A percentile compares a stretch with the other conserved stretches of the same genome.
Evolutionary conservation across 2,888 invertebrate genomes (phyloP).

Genomic region (Rhyacophila evoluta): DNA sequence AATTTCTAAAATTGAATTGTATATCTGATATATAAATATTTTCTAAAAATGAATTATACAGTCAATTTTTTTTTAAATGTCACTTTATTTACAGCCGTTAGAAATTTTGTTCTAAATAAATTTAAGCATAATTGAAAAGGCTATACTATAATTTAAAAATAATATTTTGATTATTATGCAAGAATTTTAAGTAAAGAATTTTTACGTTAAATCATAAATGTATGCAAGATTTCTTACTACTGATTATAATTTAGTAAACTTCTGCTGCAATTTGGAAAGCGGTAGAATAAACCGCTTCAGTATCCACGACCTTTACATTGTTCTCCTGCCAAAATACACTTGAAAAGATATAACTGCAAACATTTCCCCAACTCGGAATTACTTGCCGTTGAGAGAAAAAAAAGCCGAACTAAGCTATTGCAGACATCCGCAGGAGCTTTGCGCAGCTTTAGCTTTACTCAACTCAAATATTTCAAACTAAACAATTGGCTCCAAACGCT

Average conservation of each 20-base stretch:
- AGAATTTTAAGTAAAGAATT: no score
- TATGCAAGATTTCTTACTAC: background rate
- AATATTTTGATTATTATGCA: no score
- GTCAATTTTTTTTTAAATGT: no score
- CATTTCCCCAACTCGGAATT: background rate
- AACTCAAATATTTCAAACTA: constrained; percentile 16
- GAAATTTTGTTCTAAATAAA: no score
- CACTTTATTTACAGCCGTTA: no score
- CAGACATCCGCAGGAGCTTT: constrained; percentile 9
- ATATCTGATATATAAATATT: no score
- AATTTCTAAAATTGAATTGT: no score
- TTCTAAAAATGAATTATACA: no score
- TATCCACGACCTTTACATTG: background rate
- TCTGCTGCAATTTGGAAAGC: background rate
- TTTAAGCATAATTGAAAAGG: no score
- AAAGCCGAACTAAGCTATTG: constrained; percentile 11
- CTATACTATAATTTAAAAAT: no score
- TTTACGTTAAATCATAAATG: no score
- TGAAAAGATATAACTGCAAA: background rate
- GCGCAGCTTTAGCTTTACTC: constrained; percentile 12
- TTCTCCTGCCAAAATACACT: background rate
- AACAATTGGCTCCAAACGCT: constrained; percentile 9
- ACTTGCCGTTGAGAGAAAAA: background rate
- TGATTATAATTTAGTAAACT: background rate
- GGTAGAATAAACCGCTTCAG: background rate